Evolutionary conservation across 30 jellyfish, hydroid and myxozoan genomes (phyloP).

Genomic region (Aurelia aurita): DNA sequence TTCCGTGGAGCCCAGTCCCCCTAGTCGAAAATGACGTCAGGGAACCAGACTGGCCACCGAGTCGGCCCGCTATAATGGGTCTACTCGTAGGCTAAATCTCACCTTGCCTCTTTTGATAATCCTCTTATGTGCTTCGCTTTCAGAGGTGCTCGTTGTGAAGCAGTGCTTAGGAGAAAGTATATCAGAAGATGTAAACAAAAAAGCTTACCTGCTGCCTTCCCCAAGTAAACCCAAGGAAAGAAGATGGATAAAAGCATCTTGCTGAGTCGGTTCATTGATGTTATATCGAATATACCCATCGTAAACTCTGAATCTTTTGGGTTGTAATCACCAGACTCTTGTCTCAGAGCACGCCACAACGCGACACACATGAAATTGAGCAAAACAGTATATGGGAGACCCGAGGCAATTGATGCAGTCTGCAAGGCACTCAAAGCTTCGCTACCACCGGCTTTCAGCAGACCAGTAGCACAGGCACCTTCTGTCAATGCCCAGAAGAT

Average conservation of each 20-base stretch:
- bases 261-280: constrained; percentile 21
- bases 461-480: constrained; percentile 97
- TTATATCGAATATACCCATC: constrained; percentile 63
- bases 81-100: too few species aligned
- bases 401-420: constrained; percentile 89
- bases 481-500: constrained; percentile 96
- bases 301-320: constrained; percentile 60
- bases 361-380: constrained; percentile 94
- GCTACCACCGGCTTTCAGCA: constrained; percentile 88
- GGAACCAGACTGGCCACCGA: too few species aligned
- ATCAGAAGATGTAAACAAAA: too few species aligned
- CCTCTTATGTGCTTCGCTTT: too few species aligned
- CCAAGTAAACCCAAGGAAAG: constrained; percentile 88
- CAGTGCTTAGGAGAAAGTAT: too few species aligned
- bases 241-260: constrained; percentile 60
- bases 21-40: too few species aligned
- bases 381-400: constrained; percentile 83
- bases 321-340: constrained; percentile 86
- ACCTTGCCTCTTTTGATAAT: too few species aligned
- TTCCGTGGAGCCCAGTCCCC: too few species aligned
- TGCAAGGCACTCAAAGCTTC: constrained; percentile 84
- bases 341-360: constrained; percentile 92
- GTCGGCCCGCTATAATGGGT: too few species aligned
- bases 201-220: constrained; percentile 67
- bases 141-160: too few species aligned